Evolutionary conservation across 2,797 vertebrate species (phyloP).

Genomic region (Scyliorhinus canicula): DNA sequence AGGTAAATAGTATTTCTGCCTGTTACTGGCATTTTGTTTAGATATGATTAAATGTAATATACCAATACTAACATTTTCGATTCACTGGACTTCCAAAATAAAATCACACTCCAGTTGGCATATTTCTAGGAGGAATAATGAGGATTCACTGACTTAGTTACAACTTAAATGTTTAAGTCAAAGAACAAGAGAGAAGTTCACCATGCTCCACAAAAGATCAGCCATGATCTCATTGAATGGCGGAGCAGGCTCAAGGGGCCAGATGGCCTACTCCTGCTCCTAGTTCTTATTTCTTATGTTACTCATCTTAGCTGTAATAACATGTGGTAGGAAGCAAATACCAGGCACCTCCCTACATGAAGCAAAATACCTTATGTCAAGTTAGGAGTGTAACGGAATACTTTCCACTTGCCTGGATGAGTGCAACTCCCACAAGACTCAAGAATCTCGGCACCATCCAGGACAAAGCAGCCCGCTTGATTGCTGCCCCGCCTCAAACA

Average conservation of each 20-base stretch:
- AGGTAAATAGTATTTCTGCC: slow-evolving; percentile 56
- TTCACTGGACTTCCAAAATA: background rate
- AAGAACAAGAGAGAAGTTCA: background rate
- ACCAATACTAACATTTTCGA: background rate
- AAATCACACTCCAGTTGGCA: background rate
- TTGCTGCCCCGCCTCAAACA: too few relatives aligned
- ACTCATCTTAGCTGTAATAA: background rate
- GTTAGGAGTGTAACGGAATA: too few relatives aligned
- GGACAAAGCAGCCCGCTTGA: too few relatives aligned
- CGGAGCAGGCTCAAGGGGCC: too few relatives aligned
- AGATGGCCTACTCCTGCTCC: too few relatives aligned
- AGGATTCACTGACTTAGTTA: background rate
- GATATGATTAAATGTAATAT: background rate
- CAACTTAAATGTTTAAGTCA: background rate
- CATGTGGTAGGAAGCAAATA: too few relatives aligned
- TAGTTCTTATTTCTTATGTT: too few relatives aligned
- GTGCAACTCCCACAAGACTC: too few relatives aligned
- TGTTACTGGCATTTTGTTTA: background rate
- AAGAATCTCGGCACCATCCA: too few relatives aligned
- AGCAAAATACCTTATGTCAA: too few relatives aligned
- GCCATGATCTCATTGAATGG: too few relatives aligned
- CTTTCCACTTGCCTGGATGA: too few relatives aligned
- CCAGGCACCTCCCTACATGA: background rate
- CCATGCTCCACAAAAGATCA: background rate
- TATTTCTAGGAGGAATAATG: background rate